Percentiles rank a stretch among this genome's conserved stretches.
phyloP scores from a whole-genome alignment of 2,113 vertebrate species.

The Cromileptes altivelis region DNA sequence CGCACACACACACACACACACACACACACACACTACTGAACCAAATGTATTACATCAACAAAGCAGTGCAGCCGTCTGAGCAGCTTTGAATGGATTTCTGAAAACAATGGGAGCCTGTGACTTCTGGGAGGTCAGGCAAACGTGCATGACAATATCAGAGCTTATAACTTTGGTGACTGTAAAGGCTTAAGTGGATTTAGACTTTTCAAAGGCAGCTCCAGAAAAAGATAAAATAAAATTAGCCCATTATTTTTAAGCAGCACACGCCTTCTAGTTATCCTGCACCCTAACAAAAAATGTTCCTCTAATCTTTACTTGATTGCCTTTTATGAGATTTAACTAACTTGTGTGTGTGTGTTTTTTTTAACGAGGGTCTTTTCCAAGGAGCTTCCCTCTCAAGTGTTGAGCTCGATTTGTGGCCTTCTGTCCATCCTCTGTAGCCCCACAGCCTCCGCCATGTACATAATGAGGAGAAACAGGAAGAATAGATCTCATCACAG shows the following conservation, averaged over 20 bases:
- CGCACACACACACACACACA: neutral
- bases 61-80: constrained; percentile 20
- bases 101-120: constrained; percentile 64
- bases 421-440: constrained; percentile 18
- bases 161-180: constrained; percentile 24
- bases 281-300: neutral
- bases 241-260: neutral
- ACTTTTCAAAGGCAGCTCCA: constrained; percentile 24
- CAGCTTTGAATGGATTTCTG: constrained; percentile 59
- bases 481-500: constrained; percentile 75
- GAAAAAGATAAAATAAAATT: neutral
- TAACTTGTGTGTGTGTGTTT: neutral
- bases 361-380: constrained; percentile 9
- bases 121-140: constrained; percentile 46
- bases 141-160: constrained; percentile 16
- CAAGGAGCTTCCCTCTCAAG: constrained; percentile 9
- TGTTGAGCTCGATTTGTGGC: constrained; percentile 3
- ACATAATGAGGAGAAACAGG: constrained; percentile 67
- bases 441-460: constrained; percentile 9
- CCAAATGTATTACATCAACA: constrained; percentile 25
- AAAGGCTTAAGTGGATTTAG: constrained; percentile 48
- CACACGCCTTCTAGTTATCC: neutral
- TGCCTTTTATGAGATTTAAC: neutral
- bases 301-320: neutral
- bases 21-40: constrained; percentile 5